Percentiles rank a stretch among this genome's conserved stretches.
phyloP scores from a whole-genome alignment of 2,888 invertebrate species.

The Drosophila engyochracea region DNA sequence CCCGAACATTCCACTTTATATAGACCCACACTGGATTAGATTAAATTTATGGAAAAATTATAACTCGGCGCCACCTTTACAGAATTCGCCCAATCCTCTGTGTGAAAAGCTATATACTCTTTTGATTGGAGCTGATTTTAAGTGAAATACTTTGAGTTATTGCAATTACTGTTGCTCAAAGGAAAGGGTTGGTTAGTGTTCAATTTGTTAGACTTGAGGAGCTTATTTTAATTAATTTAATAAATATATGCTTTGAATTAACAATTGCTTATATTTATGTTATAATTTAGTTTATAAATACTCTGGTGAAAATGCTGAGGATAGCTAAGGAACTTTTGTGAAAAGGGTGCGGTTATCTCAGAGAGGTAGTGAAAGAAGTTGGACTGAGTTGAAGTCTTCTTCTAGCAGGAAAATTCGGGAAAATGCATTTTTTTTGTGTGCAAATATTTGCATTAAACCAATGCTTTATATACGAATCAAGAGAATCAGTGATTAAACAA shows the following conservation, averaged over 20 bases:
- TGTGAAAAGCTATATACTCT: neutral
- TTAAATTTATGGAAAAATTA: neutral
- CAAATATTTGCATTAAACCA: neutral
- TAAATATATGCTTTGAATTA: neutral
- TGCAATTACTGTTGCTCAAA: neutral
- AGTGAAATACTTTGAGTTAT: neutral
- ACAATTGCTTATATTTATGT: neutral
- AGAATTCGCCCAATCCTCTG: neutral
- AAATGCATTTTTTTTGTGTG: neutral
- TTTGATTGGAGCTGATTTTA: neutral
- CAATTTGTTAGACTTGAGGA: neutral
- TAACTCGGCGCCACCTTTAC: neutral
- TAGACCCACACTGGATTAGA: neutral
- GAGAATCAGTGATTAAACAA: neutral
- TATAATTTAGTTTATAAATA: neutral
- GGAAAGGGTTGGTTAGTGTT: neutral
- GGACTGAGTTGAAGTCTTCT: neutral
- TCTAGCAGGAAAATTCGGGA: neutral
- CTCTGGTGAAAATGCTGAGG: neutral
- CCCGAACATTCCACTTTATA: neutral
- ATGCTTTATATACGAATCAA: neutral
- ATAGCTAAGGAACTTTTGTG: neutral
- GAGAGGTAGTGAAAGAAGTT: neutral
- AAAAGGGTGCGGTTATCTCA: no score
- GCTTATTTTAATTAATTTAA: neutral